Conservation (phyloP, 2,797 vertebrate genomes). For the Oophaga sylvatica region DNA sequence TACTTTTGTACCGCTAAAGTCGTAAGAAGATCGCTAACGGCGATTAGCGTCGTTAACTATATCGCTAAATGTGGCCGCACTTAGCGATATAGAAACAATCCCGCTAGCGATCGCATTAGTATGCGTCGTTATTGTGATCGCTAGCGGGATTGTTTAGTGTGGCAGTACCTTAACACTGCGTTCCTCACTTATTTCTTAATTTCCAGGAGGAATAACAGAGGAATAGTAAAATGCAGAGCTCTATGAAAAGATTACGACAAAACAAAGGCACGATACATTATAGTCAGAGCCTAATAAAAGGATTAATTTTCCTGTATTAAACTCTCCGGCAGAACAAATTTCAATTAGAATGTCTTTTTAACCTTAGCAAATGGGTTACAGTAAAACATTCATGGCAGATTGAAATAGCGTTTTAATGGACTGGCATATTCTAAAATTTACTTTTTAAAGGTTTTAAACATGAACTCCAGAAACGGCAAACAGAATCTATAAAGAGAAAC, state of each 20-base stretch:
- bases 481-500: slow-evolving; percentile 36
- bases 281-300: slow-evolving; percentile 4
- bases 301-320: neutral
- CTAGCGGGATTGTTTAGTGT: too few relatives aligned
- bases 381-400: slow-evolving; percentile 49
- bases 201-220: too few relatives aligned
- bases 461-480: slow-evolving; percentile 51
- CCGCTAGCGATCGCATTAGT: too few relatives aligned
- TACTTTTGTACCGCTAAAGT: too few relatives aligned
- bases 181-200: too few relatives aligned
- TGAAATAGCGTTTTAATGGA: slow-evolving; percentile 51
- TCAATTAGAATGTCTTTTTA: slow-evolving; percentile 54
- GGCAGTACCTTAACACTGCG: too few relatives aligned
- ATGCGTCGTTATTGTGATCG: too few relatives aligned
- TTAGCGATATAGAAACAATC: too few relatives aligned
- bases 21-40: too few relatives aligned
- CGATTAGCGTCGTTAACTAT: too few relatives aligned
- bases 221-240: too few relatives aligned
- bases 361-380: slow-evolving; percentile 52
- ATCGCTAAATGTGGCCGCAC: too few relatives aligned
- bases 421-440: slow-evolving; percentile 37
- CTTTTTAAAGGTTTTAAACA: slow-evolving; percentile 42
- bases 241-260: neutral
- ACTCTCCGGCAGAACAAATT: slow-evolving; percentile 32
- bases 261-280: neutral